Evolutionary conservation across 2,888 invertebrate genomes (phyloP).

Genomic region (Pammene fasciana): DNA sequence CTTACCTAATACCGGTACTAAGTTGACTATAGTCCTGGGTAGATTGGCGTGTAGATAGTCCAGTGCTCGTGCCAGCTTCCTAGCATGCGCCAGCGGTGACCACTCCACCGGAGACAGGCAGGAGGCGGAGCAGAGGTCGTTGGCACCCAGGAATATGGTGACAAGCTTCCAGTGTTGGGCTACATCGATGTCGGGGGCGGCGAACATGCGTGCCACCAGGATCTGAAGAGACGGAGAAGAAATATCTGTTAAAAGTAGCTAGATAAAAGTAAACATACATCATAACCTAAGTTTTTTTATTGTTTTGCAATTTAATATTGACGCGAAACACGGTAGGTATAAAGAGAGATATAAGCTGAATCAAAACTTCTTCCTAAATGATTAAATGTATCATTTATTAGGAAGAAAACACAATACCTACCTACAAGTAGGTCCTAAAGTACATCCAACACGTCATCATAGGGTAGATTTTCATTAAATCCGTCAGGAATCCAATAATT

Average conservation of each 20-base stretch:
- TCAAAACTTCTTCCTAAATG: no score
- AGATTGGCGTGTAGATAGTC: conserved; percentile 86
- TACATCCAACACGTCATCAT: no score
- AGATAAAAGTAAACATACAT: no score
- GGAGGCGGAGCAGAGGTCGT: conserved; percentile 89
- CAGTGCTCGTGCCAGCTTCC: conserved; percentile 85
- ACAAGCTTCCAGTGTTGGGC: conserved; percentile 89
- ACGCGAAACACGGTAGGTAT: no score
- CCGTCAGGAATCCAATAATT: no score
- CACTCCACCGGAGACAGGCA: conserved; percentile 84
- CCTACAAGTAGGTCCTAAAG: no score
- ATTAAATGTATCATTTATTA: no score
- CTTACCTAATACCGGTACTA: conserved; percentile 88
- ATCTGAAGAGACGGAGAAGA: conserved; percentile 64
- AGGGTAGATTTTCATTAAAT: no score
- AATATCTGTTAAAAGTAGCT: neutral
- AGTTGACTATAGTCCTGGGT: conserved; percentile 87
- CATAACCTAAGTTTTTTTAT: no score
- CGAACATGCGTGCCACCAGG: conserved; percentile 85
- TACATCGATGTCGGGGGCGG: conserved; percentile 84
- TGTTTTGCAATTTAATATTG: no score
- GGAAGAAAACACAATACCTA: no score
- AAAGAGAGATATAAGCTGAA: no score
- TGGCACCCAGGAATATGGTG: conserved; percentile 89
- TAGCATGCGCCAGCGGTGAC: conserved; percentile 85